Evolutionary conservation across 2,888 invertebrate genomes (phyloP).

Genomic region (Vannuccia rotundouncinata): DNA sequence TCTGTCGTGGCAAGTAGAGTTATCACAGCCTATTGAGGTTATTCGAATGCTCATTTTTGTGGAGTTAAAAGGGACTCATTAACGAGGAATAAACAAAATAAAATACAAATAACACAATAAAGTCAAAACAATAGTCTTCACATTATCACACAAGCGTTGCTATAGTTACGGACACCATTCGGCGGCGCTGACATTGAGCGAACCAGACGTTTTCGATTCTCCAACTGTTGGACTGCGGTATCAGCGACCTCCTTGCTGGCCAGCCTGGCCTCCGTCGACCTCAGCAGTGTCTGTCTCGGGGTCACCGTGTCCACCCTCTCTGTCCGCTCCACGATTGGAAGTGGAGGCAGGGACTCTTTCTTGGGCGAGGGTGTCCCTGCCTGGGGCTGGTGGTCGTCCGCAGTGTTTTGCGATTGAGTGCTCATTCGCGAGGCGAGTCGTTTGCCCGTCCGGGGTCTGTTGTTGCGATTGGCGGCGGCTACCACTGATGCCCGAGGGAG

Average conservation of each 20-base stretch:
- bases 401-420: not conserved
- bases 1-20: too few species aligned
- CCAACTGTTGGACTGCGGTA: not conserved
- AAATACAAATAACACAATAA: too few species aligned
- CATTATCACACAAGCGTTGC: not conserved
- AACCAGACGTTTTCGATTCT: not conserved
- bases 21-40: too few species aligned
- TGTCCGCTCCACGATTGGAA: too few species aligned
- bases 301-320: too few species aligned
- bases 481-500: not conserved
- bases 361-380: not conserved
- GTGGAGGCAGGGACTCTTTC: not conserved
- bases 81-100: too few species aligned
- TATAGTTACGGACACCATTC: not conserved
- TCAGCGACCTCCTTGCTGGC: not conserved
- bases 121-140: too few species aligned
- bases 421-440: not conserved
- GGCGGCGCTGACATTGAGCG: not conserved
- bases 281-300: too few species aligned
- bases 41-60: too few species aligned
- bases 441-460: not conserved
- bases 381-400: not conserved
- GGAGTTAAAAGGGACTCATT: too few species aligned
- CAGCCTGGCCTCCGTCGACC: too few species aligned
- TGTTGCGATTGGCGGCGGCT: not conserved